Conservation (phyloP, 2,888 invertebrate species). For the Hirtodrosophila confusa region DNA sequence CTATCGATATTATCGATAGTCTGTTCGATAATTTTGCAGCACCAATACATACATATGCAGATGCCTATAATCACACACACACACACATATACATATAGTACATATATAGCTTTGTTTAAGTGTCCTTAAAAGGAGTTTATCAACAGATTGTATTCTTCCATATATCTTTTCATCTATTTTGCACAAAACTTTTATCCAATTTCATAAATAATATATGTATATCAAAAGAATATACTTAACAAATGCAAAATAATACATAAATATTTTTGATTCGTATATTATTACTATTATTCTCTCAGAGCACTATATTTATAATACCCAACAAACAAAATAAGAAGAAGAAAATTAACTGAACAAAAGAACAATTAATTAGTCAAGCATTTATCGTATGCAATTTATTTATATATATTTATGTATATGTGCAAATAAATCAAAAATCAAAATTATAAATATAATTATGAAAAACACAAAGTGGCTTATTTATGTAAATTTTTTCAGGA, state of each 20-base stretch:
- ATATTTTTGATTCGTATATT: slow-evolving; percentile 51
- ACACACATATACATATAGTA: slow-evolving; percentile 11
- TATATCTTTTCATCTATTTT: slow-evolving; percentile 9
- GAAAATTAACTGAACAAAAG: not conserved
- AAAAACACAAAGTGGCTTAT: not conserved
- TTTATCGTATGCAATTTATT: slow-evolving; percentile 42
- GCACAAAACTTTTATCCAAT: slow-evolving; percentile 33
- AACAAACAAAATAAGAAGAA: not conserved
- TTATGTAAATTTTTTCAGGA: too few species aligned
- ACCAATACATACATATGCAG: not conserved
- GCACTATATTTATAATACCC: slow-evolving; percentile 45
- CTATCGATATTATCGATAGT: too few species aligned
- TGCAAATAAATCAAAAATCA: slow-evolving; percentile 38
- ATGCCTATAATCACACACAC: slow-evolving; percentile 7
- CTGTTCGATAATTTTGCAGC: too few species aligned
- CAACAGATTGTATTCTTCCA: slow-evolving; percentile 12
- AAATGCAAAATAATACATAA: slow-evolving; percentile 12
- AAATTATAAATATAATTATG: slow-evolving; percentile 30
- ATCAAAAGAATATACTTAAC: slow-evolving; percentile 19
- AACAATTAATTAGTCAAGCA: slow-evolving; percentile 35
- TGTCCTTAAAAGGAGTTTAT: slow-evolving; percentile 79
- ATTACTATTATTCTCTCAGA: slow-evolving; percentile 29
- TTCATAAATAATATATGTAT: slow-evolving; percentile 7
- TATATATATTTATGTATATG: slow-evolving; percentile 17
- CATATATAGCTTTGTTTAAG: slow-evolving; percentile 76